Evolutionary conservation across 2,797 vertebrate genomes (phyloP), one percentile per base, ranked within the genome.

Genomic region (Falco cherrug): DNA sequence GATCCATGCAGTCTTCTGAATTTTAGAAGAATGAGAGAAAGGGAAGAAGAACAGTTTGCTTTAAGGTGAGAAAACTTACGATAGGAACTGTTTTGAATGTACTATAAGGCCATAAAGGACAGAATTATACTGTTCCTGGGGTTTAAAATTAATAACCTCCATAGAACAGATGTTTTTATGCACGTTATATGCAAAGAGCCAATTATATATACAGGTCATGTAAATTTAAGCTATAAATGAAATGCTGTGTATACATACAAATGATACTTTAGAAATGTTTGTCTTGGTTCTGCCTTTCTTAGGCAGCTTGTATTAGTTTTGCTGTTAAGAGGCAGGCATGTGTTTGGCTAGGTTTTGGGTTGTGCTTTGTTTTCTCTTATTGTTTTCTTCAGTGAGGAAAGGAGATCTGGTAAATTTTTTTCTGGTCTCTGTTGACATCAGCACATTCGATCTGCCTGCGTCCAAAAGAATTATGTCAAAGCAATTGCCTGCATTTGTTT

Each of bases 371-470:
- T 84, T 96, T 89, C 54, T 84, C 41, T 54, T 77, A 59, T 16
- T 94, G 47, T 94, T 95, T 97, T 82, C 83, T 86, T 68, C 69
- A 37, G 53, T 15, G 47, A 81, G 63, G 61, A 86, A 75, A 78
- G 59, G 54, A 87, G 76, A 63, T 59, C 41, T 83, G 54, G 50
- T 92, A 57, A 86, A 95, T 39, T 51, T 43, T 80, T 43, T 84
- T 84, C 87, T 84, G 80, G 79, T 96, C 95, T 92, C 76, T 94
- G 95, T 97, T 92, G 95, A 92, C 89, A 95, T 96, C 91, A 97
- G 89, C 74, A 78, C 95, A 76, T 96, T 71, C 3, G 67, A 74
- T 96, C 94, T 95, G 88, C 89, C 91, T 73, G 92, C 11, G 53
- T 96, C 95, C 80, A 77, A 96, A 96, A 89, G 90, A 97, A 96